Conservation (phyloP, 1,140 invertebrate genomes). For the Helicoverpa armigera region DNA sequence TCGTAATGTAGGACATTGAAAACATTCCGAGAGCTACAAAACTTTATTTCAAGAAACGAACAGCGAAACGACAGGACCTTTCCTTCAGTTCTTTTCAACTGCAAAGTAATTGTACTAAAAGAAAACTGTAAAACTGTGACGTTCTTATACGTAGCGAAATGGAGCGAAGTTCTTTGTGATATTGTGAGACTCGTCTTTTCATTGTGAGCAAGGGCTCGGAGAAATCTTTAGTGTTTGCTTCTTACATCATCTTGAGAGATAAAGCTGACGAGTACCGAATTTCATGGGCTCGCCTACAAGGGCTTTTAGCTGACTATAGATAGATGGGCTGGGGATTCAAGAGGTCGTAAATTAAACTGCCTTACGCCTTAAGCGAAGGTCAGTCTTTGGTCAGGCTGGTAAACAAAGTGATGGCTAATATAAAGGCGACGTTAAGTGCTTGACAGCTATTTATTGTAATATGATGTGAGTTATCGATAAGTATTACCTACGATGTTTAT, state of each 20-base stretch:
- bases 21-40: slow-evolving; percentile 13
- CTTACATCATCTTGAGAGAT: slow-evolving; percentile 24
- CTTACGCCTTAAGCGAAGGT: background rate
- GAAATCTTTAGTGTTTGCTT: background rate
- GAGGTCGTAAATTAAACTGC: background rate
- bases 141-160: background rate
- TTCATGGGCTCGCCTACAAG: slow-evolving; percentile 15
- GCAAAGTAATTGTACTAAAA: background rate
- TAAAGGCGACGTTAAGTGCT: background rate
- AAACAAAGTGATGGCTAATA: background rate
- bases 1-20: slow-evolving; percentile 9
- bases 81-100: slow-evolving; percentile 7
- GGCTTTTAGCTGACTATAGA: slow-evolving; percentile 25
- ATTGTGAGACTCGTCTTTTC: background rate
- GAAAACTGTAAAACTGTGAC: background rate
- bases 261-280: background rate
- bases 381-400: background rate
- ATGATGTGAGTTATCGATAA: background rate
- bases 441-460: background rate
- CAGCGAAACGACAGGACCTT: background rate
- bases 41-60: slow-evolving; percentile 1
- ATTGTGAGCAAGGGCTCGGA: background rate
- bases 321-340: background rate
- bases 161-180: background rate
- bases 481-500: background rate